Evolutionary conservation across 1,140 invertebrate genomes (phyloP).

Genomic region (Philotrypesis tridentata): DNA sequence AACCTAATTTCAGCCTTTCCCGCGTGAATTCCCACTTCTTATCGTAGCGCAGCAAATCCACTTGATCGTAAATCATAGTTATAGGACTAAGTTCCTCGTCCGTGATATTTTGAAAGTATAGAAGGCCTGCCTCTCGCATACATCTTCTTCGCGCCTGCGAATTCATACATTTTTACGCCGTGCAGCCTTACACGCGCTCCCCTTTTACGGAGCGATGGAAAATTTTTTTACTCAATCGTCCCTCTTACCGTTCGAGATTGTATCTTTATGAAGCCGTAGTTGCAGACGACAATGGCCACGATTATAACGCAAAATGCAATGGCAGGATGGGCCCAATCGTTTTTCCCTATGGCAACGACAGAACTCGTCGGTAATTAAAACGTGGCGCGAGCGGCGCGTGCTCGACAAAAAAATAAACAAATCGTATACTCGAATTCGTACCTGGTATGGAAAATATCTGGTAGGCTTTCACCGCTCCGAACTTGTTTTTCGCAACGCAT

Average conservation of each 20-base stretch:
- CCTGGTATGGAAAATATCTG: neutral
- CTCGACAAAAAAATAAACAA: no score
- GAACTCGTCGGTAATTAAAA: no score
- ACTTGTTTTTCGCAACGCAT: neutral
- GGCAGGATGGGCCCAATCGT: neutral
- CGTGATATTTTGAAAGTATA: neutral
- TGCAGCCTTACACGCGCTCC: no score
- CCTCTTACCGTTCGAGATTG: neutral
- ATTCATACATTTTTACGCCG: neutral
- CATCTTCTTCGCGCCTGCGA: neutral
- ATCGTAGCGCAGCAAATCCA: constrained; percentile 93
- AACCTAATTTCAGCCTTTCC: constrained; percentile 87
- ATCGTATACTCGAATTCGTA: neutral
- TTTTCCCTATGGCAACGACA: neutral
- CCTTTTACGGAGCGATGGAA: no score
- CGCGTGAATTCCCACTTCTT: constrained; percentile 91
- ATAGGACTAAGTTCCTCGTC: neutral
- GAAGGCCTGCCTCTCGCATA: neutral
- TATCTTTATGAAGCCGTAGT: neutral
- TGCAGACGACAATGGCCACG: neutral
- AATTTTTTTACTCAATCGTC: no score
- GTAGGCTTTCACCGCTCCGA: neutral
- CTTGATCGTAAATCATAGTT: constrained; percentile 82
- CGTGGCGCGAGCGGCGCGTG: no score
- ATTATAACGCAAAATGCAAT: neutral